Evolutionary conservation across 2,113 vertebrate species (phyloP).

Genomic region (Charina bottae): DNA sequence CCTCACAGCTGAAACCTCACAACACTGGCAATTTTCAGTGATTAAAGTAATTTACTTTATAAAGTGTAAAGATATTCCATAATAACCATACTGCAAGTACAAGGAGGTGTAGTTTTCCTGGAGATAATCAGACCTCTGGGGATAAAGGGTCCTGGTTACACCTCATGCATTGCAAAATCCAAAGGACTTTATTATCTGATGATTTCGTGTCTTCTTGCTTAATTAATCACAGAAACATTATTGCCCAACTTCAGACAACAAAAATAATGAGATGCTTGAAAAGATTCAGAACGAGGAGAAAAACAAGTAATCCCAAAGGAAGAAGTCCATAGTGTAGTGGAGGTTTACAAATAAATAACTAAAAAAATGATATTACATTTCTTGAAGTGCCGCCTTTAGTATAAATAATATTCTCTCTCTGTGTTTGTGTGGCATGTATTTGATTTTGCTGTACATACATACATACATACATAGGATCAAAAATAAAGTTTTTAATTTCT

Average conservation of each 20-base stretch:
- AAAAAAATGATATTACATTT: slow-evolving; percentile 70
- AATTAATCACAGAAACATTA: slow-evolving; percentile 82
- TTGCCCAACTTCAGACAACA: slow-evolving; percentile 83
- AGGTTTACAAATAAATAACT: slow-evolving; percentile 68
- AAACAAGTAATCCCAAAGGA: slow-evolving; percentile 77
- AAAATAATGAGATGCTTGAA: slow-evolving; percentile 80
- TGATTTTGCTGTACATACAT: slow-evolving; percentile 3
- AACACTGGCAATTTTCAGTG: slow-evolving; percentile 62
- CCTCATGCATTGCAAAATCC: slow-evolving; percentile 68
- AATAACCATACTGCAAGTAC: slow-evolving; percentile 68
- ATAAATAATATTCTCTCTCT: slow-evolving; percentile 59
- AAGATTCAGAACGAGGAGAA: slow-evolving; percentile 78
- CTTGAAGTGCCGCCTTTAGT: slow-evolving; percentile 70
- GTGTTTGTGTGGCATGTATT: background rate
- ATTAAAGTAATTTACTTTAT: slow-evolving; percentile 70
- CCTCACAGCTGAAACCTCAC: slow-evolving; percentile 63
- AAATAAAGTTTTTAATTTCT: background rate
- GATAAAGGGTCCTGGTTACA: slow-evolving; percentile 71
- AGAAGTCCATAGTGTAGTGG: slow-evolving; percentile 66
- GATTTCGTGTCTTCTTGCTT: slow-evolving; percentile 79
- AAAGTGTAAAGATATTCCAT: slow-evolving; percentile 69
- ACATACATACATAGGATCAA: slow-evolving; percentile 57
- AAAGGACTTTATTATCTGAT: slow-evolving; percentile 81
- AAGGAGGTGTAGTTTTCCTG: slow-evolving; percentile 73
- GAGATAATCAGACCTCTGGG: slow-evolving; percentile 79